phyloP scores from a whole-genome alignment of 2,797 vertebrate species.

The Coendou prehensilis region DNA sequence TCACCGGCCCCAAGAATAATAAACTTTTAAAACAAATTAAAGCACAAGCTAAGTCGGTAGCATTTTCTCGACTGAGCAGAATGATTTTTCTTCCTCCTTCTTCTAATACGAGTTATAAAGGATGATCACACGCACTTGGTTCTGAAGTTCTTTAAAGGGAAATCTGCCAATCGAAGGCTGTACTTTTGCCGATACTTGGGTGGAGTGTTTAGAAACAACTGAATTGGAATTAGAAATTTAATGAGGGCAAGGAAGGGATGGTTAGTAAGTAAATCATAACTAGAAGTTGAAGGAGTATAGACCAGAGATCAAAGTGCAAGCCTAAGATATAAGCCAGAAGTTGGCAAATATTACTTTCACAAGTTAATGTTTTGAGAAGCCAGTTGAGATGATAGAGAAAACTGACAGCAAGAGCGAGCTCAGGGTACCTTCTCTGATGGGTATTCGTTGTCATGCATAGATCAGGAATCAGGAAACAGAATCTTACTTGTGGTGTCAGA shows the following conservation, averaged over 20 bases:
- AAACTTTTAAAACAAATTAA: background rate
- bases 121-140: background rate
- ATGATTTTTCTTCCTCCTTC: background rate
- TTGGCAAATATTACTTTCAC: background rate
- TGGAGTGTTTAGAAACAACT: conserved; percentile 37
- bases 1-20: too few relatives aligned
- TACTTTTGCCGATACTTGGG: background rate
- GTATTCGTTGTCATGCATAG: too few relatives aligned
- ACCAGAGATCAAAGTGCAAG: background rate
- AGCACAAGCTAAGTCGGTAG: background rate
- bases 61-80: background rate
- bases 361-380: background rate
- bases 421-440: background rate
- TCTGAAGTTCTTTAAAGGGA: background rate
- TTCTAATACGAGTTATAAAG: background rate
- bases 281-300: background rate
- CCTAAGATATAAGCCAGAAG: background rate
- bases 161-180: background rate
- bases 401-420: background rate
- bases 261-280: conserved; percentile 16
- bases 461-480: background rate
- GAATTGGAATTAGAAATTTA: conserved; percentile 21
- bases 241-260: background rate
- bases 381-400: background rate
- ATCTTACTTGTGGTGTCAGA: background rate